Percentiles rank a stretch among this genome's conserved stretches.
Conservation (phyloP, 2,113 vertebrate species). For the Colaptes auratus region DNA sequence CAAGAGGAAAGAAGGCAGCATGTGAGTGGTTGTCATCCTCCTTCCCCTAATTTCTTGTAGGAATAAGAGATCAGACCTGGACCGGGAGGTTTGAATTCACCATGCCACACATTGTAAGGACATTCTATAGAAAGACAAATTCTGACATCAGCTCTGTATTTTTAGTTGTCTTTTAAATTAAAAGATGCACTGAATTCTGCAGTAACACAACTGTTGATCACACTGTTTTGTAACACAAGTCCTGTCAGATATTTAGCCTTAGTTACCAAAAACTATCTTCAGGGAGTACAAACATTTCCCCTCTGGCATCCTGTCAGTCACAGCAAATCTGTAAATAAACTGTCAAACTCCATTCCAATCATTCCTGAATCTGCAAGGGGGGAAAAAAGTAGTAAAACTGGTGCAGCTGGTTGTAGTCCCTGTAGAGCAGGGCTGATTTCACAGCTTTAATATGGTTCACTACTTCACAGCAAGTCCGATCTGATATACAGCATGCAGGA, state of each 20-base stretch:
- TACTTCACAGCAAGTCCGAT: constrained; percentile 70
- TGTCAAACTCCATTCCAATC: constrained; percentile 73
- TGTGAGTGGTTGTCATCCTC: not conserved
- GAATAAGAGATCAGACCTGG: not conserved
- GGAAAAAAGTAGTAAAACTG: constrained; percentile 61
- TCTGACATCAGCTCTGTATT: not conserved
- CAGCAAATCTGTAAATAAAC: constrained; percentile 74
- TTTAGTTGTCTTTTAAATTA: constrained; percentile 29
- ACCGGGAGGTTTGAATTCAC: not conserved
- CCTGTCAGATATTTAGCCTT: constrained; percentile 71
- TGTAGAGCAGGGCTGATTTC: constrained; percentile 65
- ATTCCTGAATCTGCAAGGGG: constrained; percentile 62
- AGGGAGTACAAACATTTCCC: constrained; percentile 74
- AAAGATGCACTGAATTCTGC: constrained; percentile 15
- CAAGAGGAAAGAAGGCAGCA: not conserved
- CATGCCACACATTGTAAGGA: not conserved
- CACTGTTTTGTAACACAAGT: constrained; percentile 39
- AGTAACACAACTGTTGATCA: constrained; percentile 50
- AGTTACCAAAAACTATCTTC: constrained; percentile 69
- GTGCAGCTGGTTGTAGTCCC: constrained; percentile 62
- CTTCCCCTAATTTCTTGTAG: not conserved
- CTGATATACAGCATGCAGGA: constrained; percentile 54
- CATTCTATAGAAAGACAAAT: not conserved
- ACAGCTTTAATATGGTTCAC: constrained; percentile 70
- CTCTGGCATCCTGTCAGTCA: constrained; percentile 72